Evolutionary conservation across 2,888 invertebrate species (phyloP), one percentile per base, ranked within the genome.

Genomic region (Poecilobothrus nobilitatus): DNA sequence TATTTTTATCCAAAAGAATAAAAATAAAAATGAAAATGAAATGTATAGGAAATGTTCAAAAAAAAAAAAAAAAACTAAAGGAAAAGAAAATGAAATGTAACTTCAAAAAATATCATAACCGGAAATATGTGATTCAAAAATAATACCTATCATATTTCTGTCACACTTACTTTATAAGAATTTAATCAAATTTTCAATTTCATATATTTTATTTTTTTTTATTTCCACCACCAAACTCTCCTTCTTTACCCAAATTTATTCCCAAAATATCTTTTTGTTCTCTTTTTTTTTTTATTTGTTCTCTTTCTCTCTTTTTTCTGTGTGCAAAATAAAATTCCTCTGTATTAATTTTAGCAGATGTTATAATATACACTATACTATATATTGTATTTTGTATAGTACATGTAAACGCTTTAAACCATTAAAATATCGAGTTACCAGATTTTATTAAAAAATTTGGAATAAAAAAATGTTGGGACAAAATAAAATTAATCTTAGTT

Each of bases 131-230:
- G 53, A 53, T 53, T 15, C 53, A 53, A 53, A 53, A 53, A 53
- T 53, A 53, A 53, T 53, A 53, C 53, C 53, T 53, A 53, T 53
- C 53, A 53, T 53, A 53, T 53, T 53, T 53, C 53, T 53, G 53
- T 53, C 53, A 53, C 53, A 53, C 53, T 53, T 18, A 53, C 53
- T 53, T 53, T 53, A 53, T 53, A 53, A 53, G 53, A 53, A 53
- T 53, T 53, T 53, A 53, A 53, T 53, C 53, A 53, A 53, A 53
- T 53, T 53, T 53, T 53, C 53, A 12, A 53, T 53, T 53, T n/a
- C 18, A 53, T 53, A 37, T 27, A 27, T 4, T 41, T 6, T 41
- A 53, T 53, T 53, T 53, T 53, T 53, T 53, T 53, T 53, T 53
- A 37, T 37, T 37, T 37, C 5, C 5, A 27, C 27, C 27, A 27